Base-by-base conservation (phyloP, 2,113 vertebrate species). In the Microcebus jonahi region DNA sequence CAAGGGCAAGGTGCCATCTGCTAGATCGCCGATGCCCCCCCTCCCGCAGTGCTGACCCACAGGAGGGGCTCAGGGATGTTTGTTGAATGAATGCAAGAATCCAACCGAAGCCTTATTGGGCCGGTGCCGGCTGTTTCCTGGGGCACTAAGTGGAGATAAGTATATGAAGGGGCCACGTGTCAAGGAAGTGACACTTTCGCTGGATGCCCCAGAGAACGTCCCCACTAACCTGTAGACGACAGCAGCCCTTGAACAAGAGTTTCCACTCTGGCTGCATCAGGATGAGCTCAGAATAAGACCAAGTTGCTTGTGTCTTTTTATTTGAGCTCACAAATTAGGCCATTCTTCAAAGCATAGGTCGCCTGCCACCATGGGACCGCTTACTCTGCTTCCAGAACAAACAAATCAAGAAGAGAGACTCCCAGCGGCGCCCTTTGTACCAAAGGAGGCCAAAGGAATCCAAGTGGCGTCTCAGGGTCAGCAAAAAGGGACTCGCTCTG, bases 1-100 rank as follows among this genome's bases (percentile, higher is more conserved):
- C 8, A 29, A 27, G 57, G 65, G 53, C 45, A 2, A 29, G 20
- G 29, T 23, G 25, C 34, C 27, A 17, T 23, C 50, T 25, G 45
- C 25, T 21, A 1, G n/a, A 0, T 23, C 3, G 0, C 2, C 13
- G 8, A 36, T 0, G 11, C 61, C n/a, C 18, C 36, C 45, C 8
- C 12, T 67, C 21, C 1, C 2, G n/a, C 42, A 1, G 48, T 1
- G 10, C 34, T 2, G 0, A 53, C 9, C 65, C 29, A 1, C 0
- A 0, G 36, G 68, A 10, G 27, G 45, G 14, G 5, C 76, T 13
- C 14, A 0, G 7, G 13, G 61, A 12, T 15, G 39, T 61, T 59
- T 59, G 31, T 20, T 67, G 57, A 63, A 36, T 6, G 55, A 45
- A 34, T 36, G 6, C 31, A 1, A 7, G 70, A 88, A 57, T 12